A percentile compares a stretch with the other conserved stretches of the same genome.
These are phyloP conservation scores for Taxidea taxus DNA, from an alignment of 2,113 vertebrate species.

Conservation along the genomic window DNA sequence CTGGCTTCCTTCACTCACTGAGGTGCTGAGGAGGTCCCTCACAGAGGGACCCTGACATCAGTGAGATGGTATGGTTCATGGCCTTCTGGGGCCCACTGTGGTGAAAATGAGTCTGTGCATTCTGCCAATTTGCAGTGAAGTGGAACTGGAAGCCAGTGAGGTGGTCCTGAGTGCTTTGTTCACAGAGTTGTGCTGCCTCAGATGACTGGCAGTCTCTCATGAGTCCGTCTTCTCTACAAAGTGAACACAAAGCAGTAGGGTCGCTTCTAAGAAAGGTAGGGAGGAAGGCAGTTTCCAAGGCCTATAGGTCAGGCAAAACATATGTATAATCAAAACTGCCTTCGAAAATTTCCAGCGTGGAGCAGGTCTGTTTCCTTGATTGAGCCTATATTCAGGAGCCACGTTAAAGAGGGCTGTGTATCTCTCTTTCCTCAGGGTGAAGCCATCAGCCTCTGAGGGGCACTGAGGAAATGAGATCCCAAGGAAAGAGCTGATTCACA, in stretches of 20 bases:
- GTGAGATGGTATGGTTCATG: neutral
- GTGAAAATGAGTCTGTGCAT: rapidly evolving
- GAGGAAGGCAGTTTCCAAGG: neutral
- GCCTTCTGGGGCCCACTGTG: rapidly evolving
- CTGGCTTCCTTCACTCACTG: neutral
- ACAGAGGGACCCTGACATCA: too few species aligned
- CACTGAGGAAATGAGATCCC: neutral
- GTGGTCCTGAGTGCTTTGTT: neutral
- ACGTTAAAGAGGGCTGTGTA: neutral
- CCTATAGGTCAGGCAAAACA: neutral
- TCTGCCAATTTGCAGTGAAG: neutral
- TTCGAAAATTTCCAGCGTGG: neutral
- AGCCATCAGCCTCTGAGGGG: neutral
- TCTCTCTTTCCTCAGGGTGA: neutral
- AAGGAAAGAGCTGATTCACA: neutral
- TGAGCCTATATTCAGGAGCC: neutral
- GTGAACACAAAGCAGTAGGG: too few species aligned
- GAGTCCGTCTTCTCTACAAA: neutral
- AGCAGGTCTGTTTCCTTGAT: neutral
- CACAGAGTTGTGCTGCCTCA: neutral
- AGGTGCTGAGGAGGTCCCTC: too few species aligned
- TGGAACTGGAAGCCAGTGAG: neutral
- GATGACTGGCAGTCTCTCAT: neutral
- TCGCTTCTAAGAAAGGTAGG: neutral
- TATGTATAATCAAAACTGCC: neutral